These are phyloP conservation scores for Orestias chungarensis DNA, from an alignment of 2,797 vertebrate species.

Conservation along the genomic window DNA sequence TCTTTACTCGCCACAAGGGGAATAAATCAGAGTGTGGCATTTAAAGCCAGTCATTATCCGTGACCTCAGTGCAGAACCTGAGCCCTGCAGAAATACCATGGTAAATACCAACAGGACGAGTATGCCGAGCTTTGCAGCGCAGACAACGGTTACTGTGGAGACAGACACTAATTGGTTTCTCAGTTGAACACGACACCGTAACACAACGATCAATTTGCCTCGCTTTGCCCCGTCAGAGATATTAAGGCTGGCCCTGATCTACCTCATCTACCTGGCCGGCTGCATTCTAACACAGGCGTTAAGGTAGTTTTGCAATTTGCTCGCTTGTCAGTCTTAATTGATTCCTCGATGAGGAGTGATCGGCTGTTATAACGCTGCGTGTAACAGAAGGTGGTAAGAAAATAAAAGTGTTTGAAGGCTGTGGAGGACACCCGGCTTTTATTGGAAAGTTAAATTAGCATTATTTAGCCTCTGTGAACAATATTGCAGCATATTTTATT, in stretches of 20 bases:
- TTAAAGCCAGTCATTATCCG: slow-evolving; percentile 71
- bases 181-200: background rate
- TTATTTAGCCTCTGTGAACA: background rate
- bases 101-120: slow-evolving; percentile 58
- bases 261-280: background rate
- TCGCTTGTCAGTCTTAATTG: slow-evolving; percentile 10
- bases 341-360: background rate
- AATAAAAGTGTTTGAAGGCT: background rate
- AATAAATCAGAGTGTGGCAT: slow-evolving; percentile 61
- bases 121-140: background rate
- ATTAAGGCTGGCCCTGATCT: background rate
- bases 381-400: background rate
- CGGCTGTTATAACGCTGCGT: background rate
- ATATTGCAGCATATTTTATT: background rate
- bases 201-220: slow-evolving; percentile 3
- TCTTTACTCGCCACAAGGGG: slow-evolving; percentile 37
- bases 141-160: background rate
- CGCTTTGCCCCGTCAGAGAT: slow-evolving; percentile 1
- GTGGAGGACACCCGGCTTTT: background rate
- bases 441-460: background rate
- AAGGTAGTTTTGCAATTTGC: slow-evolving; percentile 2
- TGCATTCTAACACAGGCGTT: background rate
- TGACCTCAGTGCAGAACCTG: slow-evolving; percentile 45
- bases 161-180: background rate
- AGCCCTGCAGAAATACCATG: slow-evolving; percentile 62